phyloP scores from a whole-genome alignment of 2,888 invertebrate genomes.

The Pristionchus entomophagus region DNA sequence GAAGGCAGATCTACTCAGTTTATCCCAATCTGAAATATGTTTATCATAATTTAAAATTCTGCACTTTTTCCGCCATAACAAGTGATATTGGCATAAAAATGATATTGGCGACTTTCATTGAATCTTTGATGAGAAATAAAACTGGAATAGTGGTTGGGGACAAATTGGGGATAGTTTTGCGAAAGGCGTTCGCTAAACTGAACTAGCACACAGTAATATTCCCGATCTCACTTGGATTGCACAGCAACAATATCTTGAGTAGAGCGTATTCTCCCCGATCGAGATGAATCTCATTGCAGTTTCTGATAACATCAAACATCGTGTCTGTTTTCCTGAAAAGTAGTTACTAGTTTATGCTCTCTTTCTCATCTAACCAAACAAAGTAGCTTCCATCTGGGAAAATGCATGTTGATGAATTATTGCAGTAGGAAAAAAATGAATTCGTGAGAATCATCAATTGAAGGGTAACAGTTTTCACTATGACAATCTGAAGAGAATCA shows the following conservation, averaged over 20 bases:
- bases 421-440: neutral
- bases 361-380: neutral
- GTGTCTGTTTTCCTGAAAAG: neutral
- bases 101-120: too few species aligned
- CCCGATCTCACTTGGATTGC: conserved; percentile 22
- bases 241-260: neutral
- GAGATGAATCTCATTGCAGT: neutral
- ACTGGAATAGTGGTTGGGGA: too few species aligned
- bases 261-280: neutral
- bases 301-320: neutral
- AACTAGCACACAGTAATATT: too few species aligned
- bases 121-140: too few species aligned
- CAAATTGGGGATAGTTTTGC: too few species aligned
- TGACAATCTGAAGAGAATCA: neutral
- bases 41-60: too few species aligned
- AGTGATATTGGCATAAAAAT: too few species aligned
- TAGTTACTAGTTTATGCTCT: neutral
- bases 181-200: too few species aligned
- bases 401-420: neutral
- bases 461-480: neutral
- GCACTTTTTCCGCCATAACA: too few species aligned
- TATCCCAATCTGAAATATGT: neutral
- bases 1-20: neutral
- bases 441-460: neutral
- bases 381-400: neutral